phyloP scores from a whole-genome alignment of 53 echinoderm and acorn worm species.

The Echinometra lucunter region DNA sequence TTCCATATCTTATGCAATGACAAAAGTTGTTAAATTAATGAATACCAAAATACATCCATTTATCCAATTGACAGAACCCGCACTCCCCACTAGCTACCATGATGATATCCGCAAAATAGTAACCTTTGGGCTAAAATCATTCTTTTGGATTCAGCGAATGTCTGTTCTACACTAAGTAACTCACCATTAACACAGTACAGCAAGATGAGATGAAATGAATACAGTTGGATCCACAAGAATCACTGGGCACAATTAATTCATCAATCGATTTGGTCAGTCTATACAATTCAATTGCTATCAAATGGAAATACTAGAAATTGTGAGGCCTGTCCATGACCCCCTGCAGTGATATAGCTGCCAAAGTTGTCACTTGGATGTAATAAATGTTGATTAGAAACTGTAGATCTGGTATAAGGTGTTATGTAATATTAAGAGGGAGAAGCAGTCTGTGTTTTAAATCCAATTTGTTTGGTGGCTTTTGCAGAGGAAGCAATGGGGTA shows the following conservation, averaged over 20 bases:
- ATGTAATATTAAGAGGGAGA: background rate
- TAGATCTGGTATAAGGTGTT: conserved; percentile 4
- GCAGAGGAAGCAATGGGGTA: background rate
- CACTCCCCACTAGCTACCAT: background rate
- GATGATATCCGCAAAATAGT: background rate
- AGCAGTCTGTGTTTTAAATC: conserved; percentile 25
- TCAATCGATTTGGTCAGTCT: background rate
- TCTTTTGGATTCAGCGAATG: background rate
- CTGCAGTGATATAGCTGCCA: background rate
- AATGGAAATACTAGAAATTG: background rate
- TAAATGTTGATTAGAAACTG: background rate
- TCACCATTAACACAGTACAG: background rate
- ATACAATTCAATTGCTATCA: background rate
- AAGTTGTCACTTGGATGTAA: background rate
- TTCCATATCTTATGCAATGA: background rate
- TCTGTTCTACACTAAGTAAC: background rate
- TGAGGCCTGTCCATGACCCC: background rate
- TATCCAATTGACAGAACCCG: background rate
- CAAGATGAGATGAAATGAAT: background rate
- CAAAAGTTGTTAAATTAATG: background rate
- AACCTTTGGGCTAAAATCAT: background rate
- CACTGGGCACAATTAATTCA: background rate
- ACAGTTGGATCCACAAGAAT: background rate
- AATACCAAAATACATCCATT: background rate
- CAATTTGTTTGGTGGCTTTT: conserved; percentile 28